Evolutionary conservation across 2,797 vertebrate species (phyloP), one percentile per base, ranked within the genome.

Genomic region (Agapornis canus): DNA sequence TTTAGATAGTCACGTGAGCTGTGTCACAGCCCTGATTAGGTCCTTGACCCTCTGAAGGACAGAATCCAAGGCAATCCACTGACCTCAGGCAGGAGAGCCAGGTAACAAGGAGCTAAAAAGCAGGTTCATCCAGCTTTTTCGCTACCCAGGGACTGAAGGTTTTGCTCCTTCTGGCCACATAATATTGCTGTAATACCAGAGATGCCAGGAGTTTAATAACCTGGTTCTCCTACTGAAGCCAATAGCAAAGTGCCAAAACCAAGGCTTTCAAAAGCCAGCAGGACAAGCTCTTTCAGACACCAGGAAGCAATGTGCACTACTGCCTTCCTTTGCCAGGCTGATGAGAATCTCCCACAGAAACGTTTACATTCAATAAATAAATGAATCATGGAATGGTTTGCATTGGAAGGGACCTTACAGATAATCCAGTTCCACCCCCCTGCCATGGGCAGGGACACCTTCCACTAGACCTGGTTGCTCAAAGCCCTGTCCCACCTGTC

Each of bases 31-130:
- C 40, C 54, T 78, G 72, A 84, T 86, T 25, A 90, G 63, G 56
- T 51, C 80, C 76, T 66, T 73, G 87, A 65, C 48, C 31, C 70
- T 66, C 91, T 51, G 77, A 86, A 91, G 85, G 89, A 77, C 89
- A 92, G 47, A 78, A 77, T 27, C 32, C 49, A 47, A 61, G 37
- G 52, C 69, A 85, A n/a, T 59, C 37, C 0, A 1, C 54, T 76
- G 89, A 78, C 84, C 82, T 79, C 4, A 0, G 11, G 14, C 25
- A n/a, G 47, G 23, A 92, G 26, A 88, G 22, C 13, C 35, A 61
- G 84, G 35, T 69, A 91, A 79, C 49, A 54, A 64, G 35, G 47
- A 78, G 29, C 20, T 4, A 57, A 57, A 57, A 57, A 35, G 21
- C 22, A 57, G 54, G 22, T 57, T 35, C 54, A 57, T 14, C 21